Percentiles rank a stretch among this genome's conserved stretches.
These are phyloP conservation scores for Hiodon alosoides DNA, from an alignment of 2,113 vertebrate genomes.

Conservation along the genomic window DNA sequence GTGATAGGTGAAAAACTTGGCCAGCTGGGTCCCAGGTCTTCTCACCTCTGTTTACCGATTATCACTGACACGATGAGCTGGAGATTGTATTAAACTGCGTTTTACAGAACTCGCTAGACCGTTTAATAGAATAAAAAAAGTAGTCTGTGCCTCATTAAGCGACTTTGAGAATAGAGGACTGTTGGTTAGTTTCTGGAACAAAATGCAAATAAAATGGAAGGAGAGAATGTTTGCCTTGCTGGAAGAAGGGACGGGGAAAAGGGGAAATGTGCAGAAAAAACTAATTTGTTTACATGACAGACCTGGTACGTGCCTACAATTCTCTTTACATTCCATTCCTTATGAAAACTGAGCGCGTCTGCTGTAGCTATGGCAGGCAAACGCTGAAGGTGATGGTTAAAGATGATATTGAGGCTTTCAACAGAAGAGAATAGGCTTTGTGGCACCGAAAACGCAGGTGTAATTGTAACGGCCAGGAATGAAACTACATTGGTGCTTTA, in stretches of 20 bases:
- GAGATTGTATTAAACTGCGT: neutral
- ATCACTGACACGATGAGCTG: neutral
- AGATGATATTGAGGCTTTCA: neutral
- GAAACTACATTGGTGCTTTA: slow-evolving; percentile 41
- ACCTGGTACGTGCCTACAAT: slow-evolving; percentile 45
- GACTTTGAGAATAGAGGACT: slow-evolving; percentile 16
- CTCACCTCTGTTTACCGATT: slow-evolving; percentile 15
- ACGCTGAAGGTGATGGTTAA: slow-evolving; percentile 5
- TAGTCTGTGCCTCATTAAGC: neutral
- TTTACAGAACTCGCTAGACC: neutral
- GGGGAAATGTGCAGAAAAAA: slow-evolving; percentile 22
- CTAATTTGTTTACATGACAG: slow-evolving; percentile 42
- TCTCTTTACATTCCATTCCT: slow-evolving; percentile 53
- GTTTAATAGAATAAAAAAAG: neutral
- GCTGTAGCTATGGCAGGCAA: slow-evolving; percentile 17
- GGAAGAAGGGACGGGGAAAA: slow-evolving; percentile 16
- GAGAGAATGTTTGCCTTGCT: slow-evolving; percentile 22
- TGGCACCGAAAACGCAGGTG: slow-evolving; percentile 1
- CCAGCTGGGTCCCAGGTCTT: neutral
- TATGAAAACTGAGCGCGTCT: slow-evolving; percentile 22
- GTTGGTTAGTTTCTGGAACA: slow-evolving; percentile 25
- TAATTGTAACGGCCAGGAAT: slow-evolving; percentile 19
- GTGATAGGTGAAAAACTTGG: slow-evolving; percentile 7
- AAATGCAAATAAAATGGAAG: slow-evolving; percentile 11
- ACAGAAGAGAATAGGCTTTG: neutral